Evolutionary conservation across 92 coral and sea anemone species (phyloP).

Genomic region (Porites rus): DNA sequence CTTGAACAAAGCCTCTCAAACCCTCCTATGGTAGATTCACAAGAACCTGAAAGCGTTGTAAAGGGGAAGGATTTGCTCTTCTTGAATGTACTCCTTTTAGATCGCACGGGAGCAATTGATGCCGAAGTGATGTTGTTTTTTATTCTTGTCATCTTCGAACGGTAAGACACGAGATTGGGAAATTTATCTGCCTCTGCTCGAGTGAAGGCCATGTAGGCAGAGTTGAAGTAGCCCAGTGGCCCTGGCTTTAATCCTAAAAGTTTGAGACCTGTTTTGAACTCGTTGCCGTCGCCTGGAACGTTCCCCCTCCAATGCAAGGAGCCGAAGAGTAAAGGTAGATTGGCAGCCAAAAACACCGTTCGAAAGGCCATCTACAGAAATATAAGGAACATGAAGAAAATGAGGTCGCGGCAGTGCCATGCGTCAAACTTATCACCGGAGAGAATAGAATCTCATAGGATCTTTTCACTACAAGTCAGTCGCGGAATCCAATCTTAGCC

Average conservation of each 20-base stretch:
- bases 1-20: conserved; percentile 31
- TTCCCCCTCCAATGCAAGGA: too few relatives aligned
- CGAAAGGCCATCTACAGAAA: conserved; percentile 6
- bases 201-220: conserved; percentile 54
- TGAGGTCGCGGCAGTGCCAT: too few relatives aligned
- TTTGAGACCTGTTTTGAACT: not conserved
- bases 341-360: not conserved
- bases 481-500: too few relatives aligned
- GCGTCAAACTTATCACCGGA: not conserved
- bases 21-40: conserved; percentile 19
- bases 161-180: conserved; percentile 28
- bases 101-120: too few relatives aligned
- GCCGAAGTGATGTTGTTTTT: not conserved
- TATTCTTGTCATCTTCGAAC: not conserved
- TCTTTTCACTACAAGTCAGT: too few relatives aligned
- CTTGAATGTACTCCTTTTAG: too few relatives aligned
- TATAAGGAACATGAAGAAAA: not conserved
- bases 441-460: too few relatives aligned
- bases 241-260: conserved; percentile 7
- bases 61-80: conserved; percentile 1
- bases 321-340: not conserved
- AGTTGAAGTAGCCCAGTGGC: conserved; percentile 45
- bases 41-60: conserved; percentile 1
- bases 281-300: not conserved
- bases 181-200: not conserved